These are phyloP conservation scores for Pyrgus malvae DNA, from an alignment of 2,888 invertebrate species.

Conservation along the genomic window DNA sequence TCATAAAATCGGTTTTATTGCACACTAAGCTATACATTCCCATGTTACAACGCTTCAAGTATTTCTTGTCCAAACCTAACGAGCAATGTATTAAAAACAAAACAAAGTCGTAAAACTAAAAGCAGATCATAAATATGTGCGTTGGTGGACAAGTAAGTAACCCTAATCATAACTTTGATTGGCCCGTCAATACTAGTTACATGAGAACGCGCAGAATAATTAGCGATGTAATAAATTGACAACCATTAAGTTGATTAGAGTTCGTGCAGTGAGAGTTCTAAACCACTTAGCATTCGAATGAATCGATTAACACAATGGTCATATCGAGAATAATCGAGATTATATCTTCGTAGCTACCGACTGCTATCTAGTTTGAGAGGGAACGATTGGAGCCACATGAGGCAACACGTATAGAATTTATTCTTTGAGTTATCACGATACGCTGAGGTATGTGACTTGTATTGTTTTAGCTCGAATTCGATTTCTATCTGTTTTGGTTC, in stretches of 20 bases:
- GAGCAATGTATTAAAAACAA: conserved; percentile 2
- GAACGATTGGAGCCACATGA: background rate
- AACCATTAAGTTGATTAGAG: conserved; percentile 55
- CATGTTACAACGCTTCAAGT: background rate
- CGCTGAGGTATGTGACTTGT: too few relatives aligned
- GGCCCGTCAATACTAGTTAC: conserved; percentile 45
- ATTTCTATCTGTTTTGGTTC: too few relatives aligned
- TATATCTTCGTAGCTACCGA: conserved; percentile 49
- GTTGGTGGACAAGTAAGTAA: conserved; percentile 67
- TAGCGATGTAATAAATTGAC: conserved; percentile 46
- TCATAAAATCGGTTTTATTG: background rate
- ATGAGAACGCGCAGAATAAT: conserved; percentile 41
- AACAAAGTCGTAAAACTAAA: background rate
- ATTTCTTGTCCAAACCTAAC: too few relatives aligned
- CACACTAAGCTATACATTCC: conserved; percentile 8
- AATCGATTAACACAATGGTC: conserved; percentile 51
- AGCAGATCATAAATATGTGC: conserved; percentile 41
- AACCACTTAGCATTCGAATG: conserved; percentile 40
- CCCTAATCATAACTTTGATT: conserved; percentile 59
- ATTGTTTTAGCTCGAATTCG: too few relatives aligned
- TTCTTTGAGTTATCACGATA: too few relatives aligned
- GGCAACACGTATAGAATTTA: too few relatives aligned
- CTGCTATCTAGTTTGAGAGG: background rate
- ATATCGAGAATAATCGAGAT: conserved; percentile 55
- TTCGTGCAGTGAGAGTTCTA: conserved; percentile 44